Evolutionary conservation across 2,113 vertebrate genomes (phyloP).

Genomic region (Meleagris gallopavo): DNA sequence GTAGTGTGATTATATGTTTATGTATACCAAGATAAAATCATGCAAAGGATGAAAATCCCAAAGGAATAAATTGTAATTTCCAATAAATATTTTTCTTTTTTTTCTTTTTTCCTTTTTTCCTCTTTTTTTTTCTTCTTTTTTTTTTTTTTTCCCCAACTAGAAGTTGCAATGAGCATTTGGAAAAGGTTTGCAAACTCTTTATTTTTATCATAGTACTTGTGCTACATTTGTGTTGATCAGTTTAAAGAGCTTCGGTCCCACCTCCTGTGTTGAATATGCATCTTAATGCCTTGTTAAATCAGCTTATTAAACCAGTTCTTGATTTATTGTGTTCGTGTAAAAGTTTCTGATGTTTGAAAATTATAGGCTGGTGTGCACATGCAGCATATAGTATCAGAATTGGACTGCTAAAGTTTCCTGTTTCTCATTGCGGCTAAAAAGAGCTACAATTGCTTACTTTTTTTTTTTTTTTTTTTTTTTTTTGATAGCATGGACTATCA

Average conservation of each 20-base stretch:
- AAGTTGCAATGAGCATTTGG: not conserved
- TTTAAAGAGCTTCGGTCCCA: not conserved
- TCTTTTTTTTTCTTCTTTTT: too few species aligned
- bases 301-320: constrained; percentile 43
- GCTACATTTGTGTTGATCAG: constrained; percentile 7
- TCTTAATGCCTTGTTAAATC: constrained; percentile 44
- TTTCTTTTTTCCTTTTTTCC: too few species aligned
- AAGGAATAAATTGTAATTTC: not conserved
- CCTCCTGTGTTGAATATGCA: not conserved
- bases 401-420: not conserved
- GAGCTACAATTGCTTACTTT: not conserved
- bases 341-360: not conserved
- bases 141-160: too few species aligned
- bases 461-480: not conserved
- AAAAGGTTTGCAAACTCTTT: not conserved
- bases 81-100: not conserved
- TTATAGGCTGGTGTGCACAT: not conserved
- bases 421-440: constrained; percentile 9
- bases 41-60: not conserved
- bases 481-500: not conserved
- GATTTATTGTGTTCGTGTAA: constrained; percentile 10
- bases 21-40: not conserved
- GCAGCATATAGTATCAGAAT: constrained; percentile 7
- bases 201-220: not conserved
- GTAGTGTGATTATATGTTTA: not conserved